phyloP scores from a whole-genome alignment of 2,888 invertebrate genomes.

The Drosophila recens region DNA sequence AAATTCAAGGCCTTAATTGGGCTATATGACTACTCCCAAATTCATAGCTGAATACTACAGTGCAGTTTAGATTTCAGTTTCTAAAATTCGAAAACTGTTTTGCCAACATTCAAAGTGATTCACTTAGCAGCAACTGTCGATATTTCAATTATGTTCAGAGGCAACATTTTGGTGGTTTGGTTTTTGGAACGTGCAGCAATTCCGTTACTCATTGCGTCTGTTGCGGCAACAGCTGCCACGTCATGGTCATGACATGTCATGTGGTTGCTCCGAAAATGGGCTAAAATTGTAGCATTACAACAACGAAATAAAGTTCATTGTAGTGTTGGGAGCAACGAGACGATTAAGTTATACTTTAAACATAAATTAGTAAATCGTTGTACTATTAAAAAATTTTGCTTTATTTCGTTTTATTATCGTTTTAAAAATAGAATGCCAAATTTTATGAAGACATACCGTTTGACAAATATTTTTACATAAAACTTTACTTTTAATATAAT shows the following conservation, averaged over 20 bases:
- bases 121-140: constrained; percentile 10
- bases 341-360: background rate
- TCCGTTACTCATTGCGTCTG: background rate
- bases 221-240: constrained; percentile 23
- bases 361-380: background rate
- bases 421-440: no score
- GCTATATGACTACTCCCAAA: background rate
- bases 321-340: background rate
- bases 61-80: background rate
- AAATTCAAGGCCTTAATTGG: constrained; percentile 8
- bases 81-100: background rate
- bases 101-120: constrained; percentile 3
- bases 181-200: constrained; percentile 12
- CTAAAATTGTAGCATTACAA: constrained; percentile 9
- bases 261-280: constrained; percentile 8
- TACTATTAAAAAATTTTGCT: background rate
- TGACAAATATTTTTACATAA: no score
- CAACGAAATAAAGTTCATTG: background rate
- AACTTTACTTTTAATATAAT: background rate
- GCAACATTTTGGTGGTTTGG: constrained; percentile 23
- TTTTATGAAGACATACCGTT: no score
- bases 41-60: background rate
- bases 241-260: constrained; percentile 16
- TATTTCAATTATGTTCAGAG: constrained; percentile 33
- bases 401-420: no score